These are phyloP conservation scores for Procambarus clarkii DNA, from an alignment of 1,140 invertebrate species.

Conservation along the genomic window DNA sequence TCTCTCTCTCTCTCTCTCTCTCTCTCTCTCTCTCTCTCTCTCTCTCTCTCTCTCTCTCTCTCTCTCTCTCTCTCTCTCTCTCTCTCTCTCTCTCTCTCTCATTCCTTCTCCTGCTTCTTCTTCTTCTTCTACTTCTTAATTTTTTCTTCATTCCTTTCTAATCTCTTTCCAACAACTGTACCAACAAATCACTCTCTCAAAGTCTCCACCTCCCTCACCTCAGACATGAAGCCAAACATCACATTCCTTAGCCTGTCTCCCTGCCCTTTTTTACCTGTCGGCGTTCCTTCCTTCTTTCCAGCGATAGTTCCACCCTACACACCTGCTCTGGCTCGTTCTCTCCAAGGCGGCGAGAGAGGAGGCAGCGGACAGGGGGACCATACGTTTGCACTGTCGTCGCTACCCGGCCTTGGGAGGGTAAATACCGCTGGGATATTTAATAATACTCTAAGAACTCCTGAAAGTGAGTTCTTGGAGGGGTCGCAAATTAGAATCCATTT, in stretches of 20 bases:
- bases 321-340: neutral
- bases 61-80: too few relatives aligned
- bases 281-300: neutral
- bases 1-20: neutral
- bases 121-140: neutral
- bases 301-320: neutral
- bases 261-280: too few relatives aligned
- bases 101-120: neutral
- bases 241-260: neutral
- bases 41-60: too few relatives aligned
- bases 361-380: neutral
- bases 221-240: neutral
- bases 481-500: too few relatives aligned
- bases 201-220: neutral
- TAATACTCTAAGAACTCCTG: too few relatives aligned
- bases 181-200: neutral
- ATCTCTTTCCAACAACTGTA: neutral
- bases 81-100: constrained; percentile 21
- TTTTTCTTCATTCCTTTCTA: neutral
- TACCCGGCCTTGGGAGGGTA: neutral
- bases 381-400: neutral
- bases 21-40: too few relatives aligned
- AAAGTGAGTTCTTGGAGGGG: too few relatives aligned
- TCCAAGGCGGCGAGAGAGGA: neutral
- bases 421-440: neutral